Percentiles rank a stretch among this genome's conserved stretches.
These are phyloP conservation scores for Zaprionus gabonicus DNA, from an alignment of 1,140 invertebrate genomes.

Conservation along the genomic window DNA sequence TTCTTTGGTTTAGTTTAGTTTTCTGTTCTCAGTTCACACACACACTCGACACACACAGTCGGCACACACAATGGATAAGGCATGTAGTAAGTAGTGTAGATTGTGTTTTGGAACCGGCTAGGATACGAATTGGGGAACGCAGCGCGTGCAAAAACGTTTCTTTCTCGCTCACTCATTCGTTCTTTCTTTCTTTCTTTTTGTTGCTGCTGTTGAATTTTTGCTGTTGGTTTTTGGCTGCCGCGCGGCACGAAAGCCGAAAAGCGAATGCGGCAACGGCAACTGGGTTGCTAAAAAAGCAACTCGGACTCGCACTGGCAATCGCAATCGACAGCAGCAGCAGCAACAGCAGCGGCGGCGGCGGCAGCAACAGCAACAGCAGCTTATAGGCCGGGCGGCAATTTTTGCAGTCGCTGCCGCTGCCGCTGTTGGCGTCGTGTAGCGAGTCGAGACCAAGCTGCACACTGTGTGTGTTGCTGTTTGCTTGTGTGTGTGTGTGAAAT, in stretches of 20 bases:
- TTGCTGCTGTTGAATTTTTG: conserved; percentile 1
- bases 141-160: neutral
- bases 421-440: conserved; percentile 33
- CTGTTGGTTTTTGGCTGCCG: conserved; percentile 57
- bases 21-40: conserved; percentile 16
- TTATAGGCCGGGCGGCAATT: conserved; percentile 56
- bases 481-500: conserved; percentile 40
- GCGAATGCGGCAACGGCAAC: conserved; percentile 77
- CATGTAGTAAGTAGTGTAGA: conserved; percentile 10
- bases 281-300: conserved; percentile 77
- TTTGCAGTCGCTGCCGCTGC: conserved; percentile 38
- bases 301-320: conserved; percentile 46
- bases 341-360: conserved; percentile 47
- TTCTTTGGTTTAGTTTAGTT: conserved; percentile 14
- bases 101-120: conserved; percentile 21
- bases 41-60: conserved; percentile 7
- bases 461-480: conserved; percentile 19
- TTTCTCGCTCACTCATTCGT: neutral
- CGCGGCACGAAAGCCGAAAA: conserved; percentile 80
- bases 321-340: conserved; percentile 35
- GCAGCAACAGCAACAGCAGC: conserved; percentile 54
- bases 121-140: conserved; percentile 16
- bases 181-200: neutral
- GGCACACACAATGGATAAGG: conserved; percentile 9
- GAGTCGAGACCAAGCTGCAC: conserved; percentile 32